Conservation (phyloP, 2,797 vertebrate genomes). For the Helostoma temminkii region DNA sequence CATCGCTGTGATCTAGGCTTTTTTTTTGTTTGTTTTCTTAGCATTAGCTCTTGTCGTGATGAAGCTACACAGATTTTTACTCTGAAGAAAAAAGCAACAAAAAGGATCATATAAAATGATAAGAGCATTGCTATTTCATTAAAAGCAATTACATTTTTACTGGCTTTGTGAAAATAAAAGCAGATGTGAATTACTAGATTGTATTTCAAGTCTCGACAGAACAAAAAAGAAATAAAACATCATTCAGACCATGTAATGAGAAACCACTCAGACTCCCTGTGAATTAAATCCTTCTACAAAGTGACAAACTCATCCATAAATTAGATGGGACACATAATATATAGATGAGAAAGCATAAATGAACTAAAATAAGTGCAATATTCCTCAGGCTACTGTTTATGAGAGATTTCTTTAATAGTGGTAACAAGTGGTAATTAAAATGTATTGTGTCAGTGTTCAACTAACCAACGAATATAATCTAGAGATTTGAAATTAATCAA, state of each 20-base stretch:
- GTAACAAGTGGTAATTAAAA: no score
- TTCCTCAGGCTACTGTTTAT: conserved; percentile 8
- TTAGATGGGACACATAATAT: conserved; percentile 18
- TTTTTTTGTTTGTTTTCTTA: conserved; percentile 47
- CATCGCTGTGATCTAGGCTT: conserved; percentile 27
- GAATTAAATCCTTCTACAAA: conserved; percentile 46
- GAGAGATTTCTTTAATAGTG: no score
- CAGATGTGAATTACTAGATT: conserved; percentile 46
- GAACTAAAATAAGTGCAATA: conserved; percentile 19
- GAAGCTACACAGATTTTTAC: conserved; percentile 39
- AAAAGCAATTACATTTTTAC: conserved; percentile 43
- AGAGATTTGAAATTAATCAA: no score
- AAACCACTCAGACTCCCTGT: conserved; percentile 34
- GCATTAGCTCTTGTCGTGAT: conserved; percentile 35
- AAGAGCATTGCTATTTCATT: conserved; percentile 74
- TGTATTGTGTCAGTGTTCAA: no score
- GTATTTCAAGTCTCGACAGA: conserved; percentile 38
- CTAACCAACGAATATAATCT: no score
- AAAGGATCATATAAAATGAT: conserved; percentile 60
- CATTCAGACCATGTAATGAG: conserved; percentile 33
- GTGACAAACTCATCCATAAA: conserved; percentile 24
- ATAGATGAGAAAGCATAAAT: conserved; percentile 11
- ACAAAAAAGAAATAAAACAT: conserved; percentile 13
- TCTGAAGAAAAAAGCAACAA: conserved; percentile 35
- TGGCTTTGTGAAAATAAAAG: conserved; percentile 41